Conservation (phyloP, 2,888 invertebrate species). For the Cybosia mesomella region DNA sequence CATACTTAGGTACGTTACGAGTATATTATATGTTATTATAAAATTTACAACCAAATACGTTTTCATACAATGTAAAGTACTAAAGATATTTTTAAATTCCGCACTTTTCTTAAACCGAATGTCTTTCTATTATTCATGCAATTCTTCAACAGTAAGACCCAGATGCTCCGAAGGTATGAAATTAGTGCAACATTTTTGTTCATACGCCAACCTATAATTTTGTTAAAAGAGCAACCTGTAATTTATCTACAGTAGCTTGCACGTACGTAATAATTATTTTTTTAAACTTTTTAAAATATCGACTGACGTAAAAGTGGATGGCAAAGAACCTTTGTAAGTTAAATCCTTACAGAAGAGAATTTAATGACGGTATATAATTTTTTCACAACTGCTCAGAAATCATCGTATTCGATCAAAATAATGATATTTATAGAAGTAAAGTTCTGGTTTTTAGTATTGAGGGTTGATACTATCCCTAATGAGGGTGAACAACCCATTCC, state of each 20-base stretch:
- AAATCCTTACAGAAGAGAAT: slow-evolving; percentile 30
- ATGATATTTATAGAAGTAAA: not conserved
- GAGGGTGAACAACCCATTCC: slow-evolving; percentile 10
- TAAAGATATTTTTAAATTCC: not conserved
- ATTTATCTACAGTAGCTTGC: slow-evolving; percentile 72
- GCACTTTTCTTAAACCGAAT: not conserved
- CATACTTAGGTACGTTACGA: not conserved
- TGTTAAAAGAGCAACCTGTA: slow-evolving; percentile 68
- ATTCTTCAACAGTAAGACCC: slow-evolving; percentile 45
- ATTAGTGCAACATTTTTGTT: slow-evolving; percentile 69
- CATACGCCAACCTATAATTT: slow-evolving; percentile 67
- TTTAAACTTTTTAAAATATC: slow-evolving; percentile 65
- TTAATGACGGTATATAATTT: slow-evolving; percentile 34
- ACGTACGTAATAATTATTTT: slow-evolving; percentile 70
- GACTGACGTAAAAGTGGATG: slow-evolving; percentile 36
- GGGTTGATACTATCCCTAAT: slow-evolving; percentile 1
- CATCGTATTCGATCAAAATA: not conserved
- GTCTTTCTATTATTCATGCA: not conserved
- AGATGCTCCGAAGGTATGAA: slow-evolving; percentile 63
- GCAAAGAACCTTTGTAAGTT: slow-evolving; percentile 36
- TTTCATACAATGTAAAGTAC: not conserved
- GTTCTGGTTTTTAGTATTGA: not conserved
- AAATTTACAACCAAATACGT: not conserved
- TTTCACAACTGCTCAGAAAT: slow-evolving; percentile 11
- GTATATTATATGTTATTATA: slow-evolving; percentile 6